Evolutionary conservation across 2,113 vertebrate species (phyloP), one percentile per base, ranked within the genome.

Genomic region (Chascanopsetta lugubris): DNA sequence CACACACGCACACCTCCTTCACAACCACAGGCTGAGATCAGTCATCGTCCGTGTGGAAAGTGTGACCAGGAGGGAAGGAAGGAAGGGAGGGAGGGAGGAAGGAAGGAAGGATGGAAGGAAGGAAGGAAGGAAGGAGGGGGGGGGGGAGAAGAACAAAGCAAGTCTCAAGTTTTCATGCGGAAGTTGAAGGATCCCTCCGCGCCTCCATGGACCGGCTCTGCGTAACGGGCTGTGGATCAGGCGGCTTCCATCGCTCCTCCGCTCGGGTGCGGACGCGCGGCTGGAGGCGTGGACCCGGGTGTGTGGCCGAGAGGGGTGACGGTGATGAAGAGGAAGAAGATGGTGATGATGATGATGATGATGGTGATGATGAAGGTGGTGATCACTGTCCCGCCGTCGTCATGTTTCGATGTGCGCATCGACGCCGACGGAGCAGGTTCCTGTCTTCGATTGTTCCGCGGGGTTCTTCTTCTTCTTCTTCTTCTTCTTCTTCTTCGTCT

Each of bases 331-430:
- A 69, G 65, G 55, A 68, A 66, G 53, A 82, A 42, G 75, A 77
- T n/a, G n/a, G n/a, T n/a, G n/a, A n/a, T n/a, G n/a, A n/a, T n/a
- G n/a, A n/a, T n/a, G n/a, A n/a, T n/a, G 46, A 77, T 51, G 50
- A 70, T 36, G 66, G 84, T 72, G 60, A 53, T 9, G 4, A 5
- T 66, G 50, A 69, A 62, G 55, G 65, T 63, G 53, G 80, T 36
- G 75, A 77, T 85, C 75, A 88, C 73, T 49, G 83, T 86, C 79
- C 87, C 74, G 54, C 67, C 77, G 74, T 80, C 66, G 86, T 88
- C 83, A 78, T 83, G 64, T 77, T 79, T 60, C 75, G 73, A 57
- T 76, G 77, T 73, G 83, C 84, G 87, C 85, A 82, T 84, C 80
- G 58, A 86, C 78, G 68, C 61, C 29, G 78, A 36, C 69, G 22